Base-by-base conservation (phyloP, 2,113 vertebrate genomes). In the Coptodon rendalli region DNA sequence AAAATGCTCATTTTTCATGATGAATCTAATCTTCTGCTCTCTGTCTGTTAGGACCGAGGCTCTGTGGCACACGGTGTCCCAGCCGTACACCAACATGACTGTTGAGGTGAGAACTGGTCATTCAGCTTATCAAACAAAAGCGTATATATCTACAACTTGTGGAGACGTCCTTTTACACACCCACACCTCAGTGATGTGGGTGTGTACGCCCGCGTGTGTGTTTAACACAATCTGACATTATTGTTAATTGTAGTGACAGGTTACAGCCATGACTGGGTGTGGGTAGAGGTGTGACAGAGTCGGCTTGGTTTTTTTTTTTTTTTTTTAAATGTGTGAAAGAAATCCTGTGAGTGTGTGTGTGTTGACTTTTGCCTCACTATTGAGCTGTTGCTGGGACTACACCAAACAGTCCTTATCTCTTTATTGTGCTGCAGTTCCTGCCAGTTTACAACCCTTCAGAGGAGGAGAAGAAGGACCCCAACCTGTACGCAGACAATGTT, bases 401-500 rank as follows among this genome's bases (percentile, higher is more conserved):
- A 71, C 3, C 5, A 73, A 73, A 45, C 22, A 45, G 38, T 45
- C 13, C 17, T 73, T 73, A 45, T 45, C 5, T 73, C 1, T 73
- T 45, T 73, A 45, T 45, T 73, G 66, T 6, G 17, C 91, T 81
- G 17, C 92, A 98, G 98, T 98, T 96, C 87, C 95, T 98, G 80
- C 97, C 98, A 0, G 97, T 98, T 31, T 98, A 98, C 92, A 95
- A 91, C 1, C 98, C 98, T 1, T 97, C 96, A 7, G 53, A 89
- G 9, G 95, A 97, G 81, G 98, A 98, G 93, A 97, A 94, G 90
- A 84, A 88, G 1, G 91, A 98, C 94, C 97, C 98, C 14, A 93
- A 89, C 48, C 93, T 98, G 17, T 98, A 97, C 38, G 97, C 98
- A 12, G 97, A 97, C 94, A 98, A 98, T 2, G 96, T 98, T 5